Evolutionary conservation across 2,888 invertebrate genomes (phyloP), one percentile per base, ranked within the genome.

Genomic region (Phyllotreta striolata): DNA sequence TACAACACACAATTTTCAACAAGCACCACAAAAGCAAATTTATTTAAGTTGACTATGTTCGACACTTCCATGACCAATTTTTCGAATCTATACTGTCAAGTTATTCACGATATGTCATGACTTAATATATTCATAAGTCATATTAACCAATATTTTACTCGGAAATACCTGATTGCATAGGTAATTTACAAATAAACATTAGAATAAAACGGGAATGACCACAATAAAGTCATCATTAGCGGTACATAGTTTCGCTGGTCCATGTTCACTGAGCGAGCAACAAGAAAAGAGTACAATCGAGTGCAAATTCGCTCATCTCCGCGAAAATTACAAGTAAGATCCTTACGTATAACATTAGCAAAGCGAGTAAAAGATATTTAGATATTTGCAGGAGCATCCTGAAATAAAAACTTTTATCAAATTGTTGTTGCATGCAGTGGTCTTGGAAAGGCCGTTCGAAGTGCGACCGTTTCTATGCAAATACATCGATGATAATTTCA

Each of bases 381-480:
- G 51, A 3, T 51, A 51, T 37, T 10, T 51, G 10, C 12, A 9
- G 5, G 37, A 34, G n/a, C 51, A 51, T 12, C 51, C 51, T 3
- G 51, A 51, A 24, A 51, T 51, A 34, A 51, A 51, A 10, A 8
- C n/a, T 3, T 51, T 51, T 6, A 51, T 51, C 8, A 34, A 51
- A 10, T 10, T 51, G 37, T 8, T 51, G 10, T 6, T 34, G 37
- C 6, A 6, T 6, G 51, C 51, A 6, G 37, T 35, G 6, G 7
- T 5, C 2, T 14, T 47, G 7, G 47, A 47, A 6, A 24, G 24
- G 7, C 47, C 47, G 8, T 4, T 9, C 34, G 44, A 47, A 1
- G 47, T 14, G 10, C 1, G 24, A 12, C 14, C 14, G 8, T 47
- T 47, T 47, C 8, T 47, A 7, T 47, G 24, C 47, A 34, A 47